phyloP scores from a whole-genome alignment of 2,888 invertebrate genomes.

The Horisme vitalbata region DNA sequence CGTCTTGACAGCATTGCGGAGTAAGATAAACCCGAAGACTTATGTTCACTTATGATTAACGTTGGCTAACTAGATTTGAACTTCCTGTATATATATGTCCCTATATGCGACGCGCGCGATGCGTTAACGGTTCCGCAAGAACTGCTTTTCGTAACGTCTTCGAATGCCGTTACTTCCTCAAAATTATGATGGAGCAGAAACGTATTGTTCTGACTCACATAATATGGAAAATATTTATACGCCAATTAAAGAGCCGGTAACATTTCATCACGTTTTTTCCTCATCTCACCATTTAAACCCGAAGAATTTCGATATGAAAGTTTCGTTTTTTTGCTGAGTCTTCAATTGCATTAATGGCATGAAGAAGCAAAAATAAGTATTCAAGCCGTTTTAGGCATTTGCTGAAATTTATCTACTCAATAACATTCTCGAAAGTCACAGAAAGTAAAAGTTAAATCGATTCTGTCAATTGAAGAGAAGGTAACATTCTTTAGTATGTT shows the following conservation, averaged over 20 bases:
- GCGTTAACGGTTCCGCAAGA: constrained; percentile 57
- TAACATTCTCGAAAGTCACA: constrained; percentile 18
- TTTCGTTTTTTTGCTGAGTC: no score
- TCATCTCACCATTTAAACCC: no score
- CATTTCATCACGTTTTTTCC: no score
- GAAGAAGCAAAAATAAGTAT: constrained; percentile 45
- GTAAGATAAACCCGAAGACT: constrained; percentile 51
- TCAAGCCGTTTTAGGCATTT: constrained; percentile 15
- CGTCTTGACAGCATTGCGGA: constrained; percentile 46
- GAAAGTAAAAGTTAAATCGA: constrained; percentile 23
- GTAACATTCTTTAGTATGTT: constrained; percentile 8
- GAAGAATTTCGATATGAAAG: no score
- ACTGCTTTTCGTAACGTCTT: constrained; percentile 44
- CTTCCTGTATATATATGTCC: constrained; percentile 50
- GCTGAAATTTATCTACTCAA: constrained; percentile 14
- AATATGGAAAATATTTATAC: no score
- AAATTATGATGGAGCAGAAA: constrained; percentile 36
- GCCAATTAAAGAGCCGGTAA: no score
- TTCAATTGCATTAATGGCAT: no score
- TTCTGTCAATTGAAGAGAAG: constrained; percentile 12
- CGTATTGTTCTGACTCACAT: constrained; percentile 9
- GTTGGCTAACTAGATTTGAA: constrained; percentile 52
- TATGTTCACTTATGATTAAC: constrained; percentile 53
- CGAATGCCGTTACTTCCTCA: constrained; percentile 41
- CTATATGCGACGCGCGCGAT: constrained; percentile 26